These are phyloP conservation scores for Apostichopus leukothele DNA, from an alignment of 53 echinoderm and acorn worm species.

Conservation along the genomic window DNA sequence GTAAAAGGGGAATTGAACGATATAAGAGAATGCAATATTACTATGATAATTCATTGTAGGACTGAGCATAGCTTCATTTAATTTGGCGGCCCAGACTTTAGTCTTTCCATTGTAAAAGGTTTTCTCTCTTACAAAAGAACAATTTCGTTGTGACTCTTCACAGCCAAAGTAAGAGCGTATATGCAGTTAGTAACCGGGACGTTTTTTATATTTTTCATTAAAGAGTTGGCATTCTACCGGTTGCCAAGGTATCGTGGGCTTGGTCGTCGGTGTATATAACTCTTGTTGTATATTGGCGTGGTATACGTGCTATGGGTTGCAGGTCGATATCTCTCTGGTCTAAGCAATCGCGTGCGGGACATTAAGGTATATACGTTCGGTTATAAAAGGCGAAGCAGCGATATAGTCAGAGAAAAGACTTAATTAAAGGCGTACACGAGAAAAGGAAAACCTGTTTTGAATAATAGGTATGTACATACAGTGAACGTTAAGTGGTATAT, in stretches of 20 bases:
- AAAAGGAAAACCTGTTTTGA: constrained; percentile 15
- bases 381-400: background rate
- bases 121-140: background rate
- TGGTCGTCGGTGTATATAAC: constrained; percentile 4
- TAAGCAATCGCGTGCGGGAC: constrained; percentile 31
- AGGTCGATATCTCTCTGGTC: constrained; percentile 24
- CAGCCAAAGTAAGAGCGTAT: background rate
- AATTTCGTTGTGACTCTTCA: too few species aligned
- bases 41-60: too few species aligned
- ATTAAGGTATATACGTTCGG: constrained; percentile 20
- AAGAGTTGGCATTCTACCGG: constrained; percentile 17
- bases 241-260: constrained; percentile 30
- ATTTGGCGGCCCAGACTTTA: background rate
- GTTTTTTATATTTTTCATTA: background rate
- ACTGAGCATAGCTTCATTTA: background rate
- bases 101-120: background rate
- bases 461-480: too few species aligned
- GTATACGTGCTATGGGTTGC: constrained; percentile 3
- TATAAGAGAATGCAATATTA: too few species aligned
- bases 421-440: constrained; percentile 15
- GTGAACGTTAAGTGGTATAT: too few species aligned
- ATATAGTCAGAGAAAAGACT: background rate
- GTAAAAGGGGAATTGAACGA: too few species aligned
- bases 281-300: background rate
- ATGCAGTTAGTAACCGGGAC: background rate